These are phyloP conservation scores for Picathartes gymnocephalus DNA, from an alignment of 2,113 vertebrate genomes.

Conservation along the genomic window DNA sequence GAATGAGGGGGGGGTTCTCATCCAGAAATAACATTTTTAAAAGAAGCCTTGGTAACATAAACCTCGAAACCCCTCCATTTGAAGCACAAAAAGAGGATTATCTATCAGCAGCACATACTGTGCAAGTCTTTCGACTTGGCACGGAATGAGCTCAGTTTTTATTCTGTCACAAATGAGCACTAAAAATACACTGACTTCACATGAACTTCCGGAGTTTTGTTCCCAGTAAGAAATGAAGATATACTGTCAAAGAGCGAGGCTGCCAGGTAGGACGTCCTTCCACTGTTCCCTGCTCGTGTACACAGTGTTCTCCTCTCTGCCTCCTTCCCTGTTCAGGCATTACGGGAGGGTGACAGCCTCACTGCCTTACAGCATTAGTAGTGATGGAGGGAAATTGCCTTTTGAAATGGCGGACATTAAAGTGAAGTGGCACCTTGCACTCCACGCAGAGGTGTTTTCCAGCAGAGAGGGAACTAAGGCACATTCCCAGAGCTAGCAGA, in stretches of 20 bases:
- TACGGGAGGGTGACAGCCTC: neutral
- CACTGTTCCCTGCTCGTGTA: neutral
- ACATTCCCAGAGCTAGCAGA: neutral
- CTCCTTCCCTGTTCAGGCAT: neutral
- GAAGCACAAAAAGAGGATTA: neutral
- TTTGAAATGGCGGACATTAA: neutral
- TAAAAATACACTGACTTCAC: constrained; percentile 9
- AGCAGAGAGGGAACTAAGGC: neutral
- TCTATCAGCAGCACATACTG: neutral
- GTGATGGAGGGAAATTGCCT: neutral
- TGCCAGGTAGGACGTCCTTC: neutral
- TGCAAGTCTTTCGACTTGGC: neutral
- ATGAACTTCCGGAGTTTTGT: neutral
- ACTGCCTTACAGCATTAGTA: neutral
- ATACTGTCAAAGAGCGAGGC: accelerated
- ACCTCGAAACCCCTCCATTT: neutral
- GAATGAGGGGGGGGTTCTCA: neutral
- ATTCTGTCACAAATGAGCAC: neutral
- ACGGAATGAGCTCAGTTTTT: neutral
- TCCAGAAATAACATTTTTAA: neutral
- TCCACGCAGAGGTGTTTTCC: accelerated
- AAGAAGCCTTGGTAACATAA: neutral
- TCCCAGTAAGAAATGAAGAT: neutral
- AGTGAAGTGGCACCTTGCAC: neutral
- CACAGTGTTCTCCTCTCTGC: neutral